phyloP scores from a whole-genome alignment of 2,113 vertebrate genomes.

The Felis chaus region DNA sequence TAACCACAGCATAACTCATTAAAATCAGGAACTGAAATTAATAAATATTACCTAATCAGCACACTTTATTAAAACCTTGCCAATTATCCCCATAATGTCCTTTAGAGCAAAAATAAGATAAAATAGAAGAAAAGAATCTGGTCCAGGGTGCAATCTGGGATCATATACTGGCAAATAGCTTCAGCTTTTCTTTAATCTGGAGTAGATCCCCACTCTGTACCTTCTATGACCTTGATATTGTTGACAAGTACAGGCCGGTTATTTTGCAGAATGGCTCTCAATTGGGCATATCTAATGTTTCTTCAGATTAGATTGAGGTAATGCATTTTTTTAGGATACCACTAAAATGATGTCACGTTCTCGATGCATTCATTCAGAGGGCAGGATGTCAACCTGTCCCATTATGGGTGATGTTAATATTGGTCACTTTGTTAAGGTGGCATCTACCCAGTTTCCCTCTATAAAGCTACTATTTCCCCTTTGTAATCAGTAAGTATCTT shows the following conservation, averaged over 20 bases:
- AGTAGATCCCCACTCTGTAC: neutral
- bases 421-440: neutral
- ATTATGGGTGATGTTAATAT: neutral
- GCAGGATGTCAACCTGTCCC: neutral
- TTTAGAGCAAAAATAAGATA: neutral
- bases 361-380: neutral
- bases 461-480: neutral
- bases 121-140: neutral
- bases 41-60: neutral
- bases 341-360: neutral
- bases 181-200: neutral
- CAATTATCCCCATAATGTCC: neutral
- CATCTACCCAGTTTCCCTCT: neutral
- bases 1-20: neutral
- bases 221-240: neutral
- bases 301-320: neutral
- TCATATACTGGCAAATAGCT: neutral
- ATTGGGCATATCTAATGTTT: neutral
- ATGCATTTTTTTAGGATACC: neutral
- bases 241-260: neutral
- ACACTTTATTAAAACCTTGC: neutral
- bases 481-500: neutral
- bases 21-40: constrained; percentile 39
- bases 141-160: neutral
- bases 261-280: neutral